These are phyloP conservation scores for Drosophila meridionalis DNA, from an alignment of 2,888 invertebrate genomes.

Conservation along the genomic window DNA sequence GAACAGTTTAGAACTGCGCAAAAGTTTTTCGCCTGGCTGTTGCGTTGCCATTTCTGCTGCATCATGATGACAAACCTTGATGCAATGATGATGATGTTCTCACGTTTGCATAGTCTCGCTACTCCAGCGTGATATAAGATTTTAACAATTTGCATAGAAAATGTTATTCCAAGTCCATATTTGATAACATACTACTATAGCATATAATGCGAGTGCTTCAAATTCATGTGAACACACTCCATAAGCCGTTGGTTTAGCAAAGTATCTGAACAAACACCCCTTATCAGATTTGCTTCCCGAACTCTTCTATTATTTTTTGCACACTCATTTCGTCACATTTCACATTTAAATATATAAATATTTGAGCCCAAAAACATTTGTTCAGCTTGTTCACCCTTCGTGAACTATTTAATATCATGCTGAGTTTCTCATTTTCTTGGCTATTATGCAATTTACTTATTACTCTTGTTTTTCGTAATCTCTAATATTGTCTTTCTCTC, in stretches of 20 bases:
- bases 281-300: too few relatives aligned
- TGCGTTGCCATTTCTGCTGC: constrained; percentile 30
- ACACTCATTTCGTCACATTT: neutral
- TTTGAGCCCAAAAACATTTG: neutral
- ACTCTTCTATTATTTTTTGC: neutral
- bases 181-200: neutral
- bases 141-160: constrained; percentile 44
- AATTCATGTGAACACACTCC: neutral
- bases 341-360: neutral
- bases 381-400: neutral
- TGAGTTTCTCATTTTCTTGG: neutral
- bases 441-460: neutral
- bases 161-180: constrained; percentile 9
- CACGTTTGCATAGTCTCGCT: constrained; percentile 6
- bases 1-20: constrained; percentile 3
- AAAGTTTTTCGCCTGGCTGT: constrained; percentile 35
- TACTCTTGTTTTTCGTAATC: neutral
- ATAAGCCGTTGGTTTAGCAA: neutral
- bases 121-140: constrained; percentile 26
- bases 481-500: too few relatives aligned
- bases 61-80: constrained; percentile 46
- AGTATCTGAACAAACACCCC: neutral
- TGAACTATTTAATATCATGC: neutral
- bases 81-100: constrained; percentile 41
- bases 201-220: neutral